Percentiles rank a stretch among this genome's conserved stretches.
These are phyloP conservation scores for Cariama cristata DNA, from an alignment of 2,113 vertebrate species.

Conservation along the genomic window DNA sequence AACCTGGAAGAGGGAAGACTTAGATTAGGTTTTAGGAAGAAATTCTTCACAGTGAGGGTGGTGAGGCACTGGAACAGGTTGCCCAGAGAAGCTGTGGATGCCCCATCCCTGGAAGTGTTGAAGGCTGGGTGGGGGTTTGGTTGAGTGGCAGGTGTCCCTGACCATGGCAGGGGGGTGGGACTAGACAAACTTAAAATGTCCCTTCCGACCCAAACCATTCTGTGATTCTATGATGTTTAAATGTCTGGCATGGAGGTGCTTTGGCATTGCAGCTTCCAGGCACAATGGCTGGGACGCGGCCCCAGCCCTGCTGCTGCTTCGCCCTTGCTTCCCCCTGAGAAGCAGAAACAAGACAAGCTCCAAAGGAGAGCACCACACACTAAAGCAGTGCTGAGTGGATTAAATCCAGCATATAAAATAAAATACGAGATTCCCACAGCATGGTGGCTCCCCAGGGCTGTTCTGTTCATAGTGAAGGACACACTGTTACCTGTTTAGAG, in stretches of 20 bases:
- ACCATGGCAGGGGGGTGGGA: neutral
- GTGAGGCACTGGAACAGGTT: neutral
- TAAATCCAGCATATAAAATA: neutral
- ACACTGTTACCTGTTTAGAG: neutral
- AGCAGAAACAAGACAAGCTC: neutral
- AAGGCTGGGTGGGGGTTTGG: neutral
- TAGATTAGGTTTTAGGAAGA: no score
- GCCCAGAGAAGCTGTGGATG: neutral
- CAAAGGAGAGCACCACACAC: neutral
- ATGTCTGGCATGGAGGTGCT: neutral
- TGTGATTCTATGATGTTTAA: neutral
- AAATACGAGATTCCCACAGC: neutral
- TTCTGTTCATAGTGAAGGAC: neutral
- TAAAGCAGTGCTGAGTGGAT: neutral
- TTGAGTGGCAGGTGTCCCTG: neutral
- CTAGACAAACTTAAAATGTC: neutral
- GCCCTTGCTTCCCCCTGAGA: neutral
- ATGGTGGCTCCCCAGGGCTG: neutral
- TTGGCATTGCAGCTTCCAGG: neutral
- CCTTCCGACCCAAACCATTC: neutral
- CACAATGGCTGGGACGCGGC: fast-evolving
- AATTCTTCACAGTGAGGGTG: no score
- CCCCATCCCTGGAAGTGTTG: neutral
- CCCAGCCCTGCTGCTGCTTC: neutral
- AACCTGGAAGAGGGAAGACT: no score